phyloP scores from a whole-genome alignment of 2,113 vertebrate species.

The Oriolus oriolus region DNA sequence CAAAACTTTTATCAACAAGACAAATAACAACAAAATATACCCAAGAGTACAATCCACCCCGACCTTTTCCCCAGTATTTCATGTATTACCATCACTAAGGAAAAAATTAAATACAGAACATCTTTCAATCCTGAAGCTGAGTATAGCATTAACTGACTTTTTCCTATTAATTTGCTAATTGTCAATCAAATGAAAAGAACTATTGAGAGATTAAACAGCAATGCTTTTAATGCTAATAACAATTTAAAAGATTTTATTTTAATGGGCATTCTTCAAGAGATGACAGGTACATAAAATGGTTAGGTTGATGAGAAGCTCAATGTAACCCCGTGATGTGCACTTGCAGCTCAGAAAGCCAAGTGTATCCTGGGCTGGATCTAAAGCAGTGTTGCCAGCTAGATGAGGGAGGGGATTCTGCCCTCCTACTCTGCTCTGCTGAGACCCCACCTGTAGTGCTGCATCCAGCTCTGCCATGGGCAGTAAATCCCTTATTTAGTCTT shows the following conservation, averaged over 20 bases:
- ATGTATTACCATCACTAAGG: background rate
- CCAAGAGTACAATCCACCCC: background rate
- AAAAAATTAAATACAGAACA: background rate
- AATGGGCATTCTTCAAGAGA: constrained; percentile 27
- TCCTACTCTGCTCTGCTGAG: background rate
- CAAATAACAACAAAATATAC: background rate
- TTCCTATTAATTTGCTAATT: constrained; percentile 19
- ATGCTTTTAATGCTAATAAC: background rate
- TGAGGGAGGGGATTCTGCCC: background rate
- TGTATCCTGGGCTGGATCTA: background rate
- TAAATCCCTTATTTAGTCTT: background rate
- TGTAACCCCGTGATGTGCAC: rapidly evolving
- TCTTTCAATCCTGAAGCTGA: background rate
- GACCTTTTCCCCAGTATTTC: background rate
- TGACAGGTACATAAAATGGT: background rate
- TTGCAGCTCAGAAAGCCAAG: background rate
- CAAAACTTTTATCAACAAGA: background rate
- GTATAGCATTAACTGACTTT: constrained; percentile 1
- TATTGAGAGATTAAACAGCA: background rate
- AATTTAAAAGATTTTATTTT: constrained; percentile 8
- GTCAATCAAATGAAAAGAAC: constrained; percentile 3
- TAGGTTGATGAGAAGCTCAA: background rate
- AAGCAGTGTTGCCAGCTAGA: background rate
- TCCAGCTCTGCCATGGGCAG: background rate
- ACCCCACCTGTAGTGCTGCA: background rate